phyloP scores from a whole-genome alignment of 2,888 invertebrate genomes.

The Coelinius sp. region DNA sequence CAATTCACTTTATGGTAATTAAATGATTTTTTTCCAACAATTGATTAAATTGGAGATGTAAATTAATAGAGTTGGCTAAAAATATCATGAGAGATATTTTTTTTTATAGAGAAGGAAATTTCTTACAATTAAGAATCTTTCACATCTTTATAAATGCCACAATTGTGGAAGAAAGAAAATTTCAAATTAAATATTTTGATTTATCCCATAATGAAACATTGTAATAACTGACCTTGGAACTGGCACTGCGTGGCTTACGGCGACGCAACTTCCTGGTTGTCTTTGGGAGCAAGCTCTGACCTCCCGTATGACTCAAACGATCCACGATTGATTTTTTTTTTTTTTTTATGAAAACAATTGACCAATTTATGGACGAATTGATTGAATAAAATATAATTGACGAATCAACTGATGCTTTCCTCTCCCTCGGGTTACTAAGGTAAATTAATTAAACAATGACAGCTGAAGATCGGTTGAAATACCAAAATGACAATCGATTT shows the following conservation, averaged over 20 bases:
- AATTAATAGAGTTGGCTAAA: no score
- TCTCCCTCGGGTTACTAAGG: neutral
- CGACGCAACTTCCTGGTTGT: conserved; percentile 59
- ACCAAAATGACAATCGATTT: conserved; percentile 27
- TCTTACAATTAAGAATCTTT: no score
- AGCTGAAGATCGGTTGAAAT: neutral
- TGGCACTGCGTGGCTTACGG: conserved; percentile 56
- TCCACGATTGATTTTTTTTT: conserved; percentile 51
- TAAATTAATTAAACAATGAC: neutral
- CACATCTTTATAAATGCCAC: no score
- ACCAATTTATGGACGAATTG: neutral
- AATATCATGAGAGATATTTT: no score
- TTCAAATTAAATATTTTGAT: neutral
- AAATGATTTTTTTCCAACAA: no score
- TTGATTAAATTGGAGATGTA: neutral
- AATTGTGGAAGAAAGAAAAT: neutral
- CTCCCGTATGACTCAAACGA: conserved; percentile 51
- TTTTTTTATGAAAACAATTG: neutral
- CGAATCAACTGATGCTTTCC: neutral
- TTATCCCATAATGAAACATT: neutral
- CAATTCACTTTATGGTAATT: no score
- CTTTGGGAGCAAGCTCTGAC: conserved; percentile 55
- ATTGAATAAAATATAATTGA: neutral
- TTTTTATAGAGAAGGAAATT: no score
- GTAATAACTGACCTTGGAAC: conserved; percentile 51